A percentile compares a stretch with the other conserved stretches of the same genome.
phyloP scores from a whole-genome alignment of 2,113 vertebrate species.

The Corythoichthys haematopterus region DNA sequence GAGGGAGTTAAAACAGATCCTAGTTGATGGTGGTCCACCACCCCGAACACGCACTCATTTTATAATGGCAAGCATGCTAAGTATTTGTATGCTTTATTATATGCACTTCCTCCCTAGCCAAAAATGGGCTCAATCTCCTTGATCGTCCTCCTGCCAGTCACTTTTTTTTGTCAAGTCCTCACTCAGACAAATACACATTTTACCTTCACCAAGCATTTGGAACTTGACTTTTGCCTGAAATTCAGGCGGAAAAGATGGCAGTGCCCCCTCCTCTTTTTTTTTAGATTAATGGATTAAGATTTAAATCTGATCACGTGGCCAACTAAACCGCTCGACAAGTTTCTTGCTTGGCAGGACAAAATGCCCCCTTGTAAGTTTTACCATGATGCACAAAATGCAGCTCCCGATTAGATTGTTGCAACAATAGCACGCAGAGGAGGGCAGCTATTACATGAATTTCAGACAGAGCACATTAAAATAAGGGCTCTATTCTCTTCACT shows the following conservation, averaged over 20 bases:
- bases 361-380: background rate
- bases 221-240: slow-evolving; percentile 2
- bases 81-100: slow-evolving; percentile 27
- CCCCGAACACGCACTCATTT: slow-evolving; percentile 17
- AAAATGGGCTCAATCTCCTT: slow-evolving; percentile 4
- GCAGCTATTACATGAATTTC: background rate
- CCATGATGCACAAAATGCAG: background rate
- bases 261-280: background rate
- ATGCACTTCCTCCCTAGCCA: slow-evolving; percentile 24
- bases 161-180: slow-evolving; percentile 22
- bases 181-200: slow-evolving; percentile 51
- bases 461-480: background rate
- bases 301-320: slow-evolving; percentile 8
- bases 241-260: background rate
- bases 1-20: slow-evolving; percentile 26
- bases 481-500: background rate
- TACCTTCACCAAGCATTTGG: slow-evolving; percentile 9
- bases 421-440: background rate
- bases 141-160: slow-evolving; percentile 22
- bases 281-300: slow-evolving; percentile 20
- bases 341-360: background rate
- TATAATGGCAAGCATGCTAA: slow-evolving; percentile 25
- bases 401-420: background rate
- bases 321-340: background rate
- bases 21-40: background rate